phyloP scores from a whole-genome alignment of 2,888 invertebrate genomes.

The Autographa pulchrina region DNA sequence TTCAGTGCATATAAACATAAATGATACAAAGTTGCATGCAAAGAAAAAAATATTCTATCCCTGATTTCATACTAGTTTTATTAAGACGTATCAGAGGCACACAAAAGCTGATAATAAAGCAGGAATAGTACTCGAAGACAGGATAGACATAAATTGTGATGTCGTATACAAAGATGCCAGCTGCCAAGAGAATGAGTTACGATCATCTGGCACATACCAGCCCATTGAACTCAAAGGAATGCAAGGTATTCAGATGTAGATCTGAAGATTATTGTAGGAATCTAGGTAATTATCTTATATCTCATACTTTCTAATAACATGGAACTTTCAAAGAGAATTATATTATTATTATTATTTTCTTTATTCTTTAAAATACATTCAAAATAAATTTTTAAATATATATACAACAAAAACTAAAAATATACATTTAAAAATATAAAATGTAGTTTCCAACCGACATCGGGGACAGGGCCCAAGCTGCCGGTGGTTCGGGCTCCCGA shows the following conservation, averaged over 20 bases:
- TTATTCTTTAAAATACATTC: no score
- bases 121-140: not conserved
- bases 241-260: constrained; percentile 22
- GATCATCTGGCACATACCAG: constrained; percentile 25
- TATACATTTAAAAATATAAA: no score
- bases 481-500: no score
- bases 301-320: not conserved
- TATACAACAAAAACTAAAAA: no score
- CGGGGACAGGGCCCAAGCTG: no score
- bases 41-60: no score
- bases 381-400: no score
- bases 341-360: no score
- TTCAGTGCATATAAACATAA: no score
- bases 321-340: not conserved
- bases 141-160: constrained; percentile 18
- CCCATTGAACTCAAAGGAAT: constrained; percentile 27
- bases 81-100: not conserved
- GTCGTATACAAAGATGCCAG: constrained; percentile 28
- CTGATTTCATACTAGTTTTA: not conserved
- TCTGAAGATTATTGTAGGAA: constrained; percentile 31
- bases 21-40: no score
- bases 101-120: not conserved
- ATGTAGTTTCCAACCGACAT: no score
- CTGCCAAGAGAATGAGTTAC: constrained; percentile 39
- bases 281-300: constrained; percentile 1